Evolutionary conservation across 2,888 invertebrate genomes (phyloP), one percentile per base, ranked within the genome.

Genomic region (Agriopis aurantiaria): DNA sequence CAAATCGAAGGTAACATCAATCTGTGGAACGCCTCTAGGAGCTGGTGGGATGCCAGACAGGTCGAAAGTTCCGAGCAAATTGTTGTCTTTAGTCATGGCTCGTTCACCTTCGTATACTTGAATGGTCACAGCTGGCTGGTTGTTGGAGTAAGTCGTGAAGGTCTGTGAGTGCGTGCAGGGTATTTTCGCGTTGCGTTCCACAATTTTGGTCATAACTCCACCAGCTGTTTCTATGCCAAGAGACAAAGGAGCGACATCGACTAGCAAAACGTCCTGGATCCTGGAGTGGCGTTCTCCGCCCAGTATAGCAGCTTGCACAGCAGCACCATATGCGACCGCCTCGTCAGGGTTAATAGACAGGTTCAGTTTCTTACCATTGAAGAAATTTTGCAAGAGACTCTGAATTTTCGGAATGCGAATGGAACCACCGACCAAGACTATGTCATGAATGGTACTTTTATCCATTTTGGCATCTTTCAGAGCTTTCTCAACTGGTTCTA

Each of bases 391-490:
- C 11, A 97, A 88, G 76, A 97, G 89, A 75, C 91, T 96, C 85
- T 97, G 97, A 71, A 97, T 96, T 88, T 97, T 97, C 0, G 97
- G 97, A 71, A 97, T 97, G 59, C 97, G 95, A 0, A 96, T 97
- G 0, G 97, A 97, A 5, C 97, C 98, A 10, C 98, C 97, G 8
- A 97, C 97, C 56, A 98, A 89, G 0, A 98, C 97, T 5, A 98
- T 96, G 76, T 97, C 97, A 79, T 97, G 95, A 69, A 97, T 96
- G 33, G 95, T 89, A 9, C 88, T 90, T 81, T 97, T 97, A 82
- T 97, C 97, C 90, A 97, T 90, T 82, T 97, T 97, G 0, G 97
- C 97, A 83, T 97, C 97, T 60, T 93, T 95, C 12, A 98, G 88
- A 0, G 97, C 97, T 80, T 97, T 96, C 80, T 97, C 97, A 0